Evolutionary conservation across 2,113 vertebrate species (phyloP).

Genomic region (Cichladusa arquata): DNA sequence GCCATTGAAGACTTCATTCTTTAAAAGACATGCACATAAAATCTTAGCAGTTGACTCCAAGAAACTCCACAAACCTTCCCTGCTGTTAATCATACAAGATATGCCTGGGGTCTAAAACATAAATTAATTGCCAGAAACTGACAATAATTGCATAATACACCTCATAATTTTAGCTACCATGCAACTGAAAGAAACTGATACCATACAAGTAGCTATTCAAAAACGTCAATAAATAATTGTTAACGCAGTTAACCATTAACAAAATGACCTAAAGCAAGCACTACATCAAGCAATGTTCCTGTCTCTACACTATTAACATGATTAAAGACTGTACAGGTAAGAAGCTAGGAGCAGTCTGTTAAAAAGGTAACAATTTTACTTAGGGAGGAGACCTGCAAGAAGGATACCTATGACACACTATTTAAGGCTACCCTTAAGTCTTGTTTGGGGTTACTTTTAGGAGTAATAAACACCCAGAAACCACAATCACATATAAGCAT

Average conservation of each 20-base stretch:
- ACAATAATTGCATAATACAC: neutral
- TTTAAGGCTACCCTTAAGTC: neutral
- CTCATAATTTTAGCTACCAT: neutral
- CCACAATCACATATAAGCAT: neutral
- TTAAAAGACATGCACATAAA: neutral
- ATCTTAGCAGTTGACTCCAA: neutral
- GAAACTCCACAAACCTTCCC: neutral
- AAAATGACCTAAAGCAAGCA: neutral
- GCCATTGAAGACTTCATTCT: neutral
- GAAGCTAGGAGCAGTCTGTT: neutral
- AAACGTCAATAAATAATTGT: neutral
- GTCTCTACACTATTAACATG: neutral
- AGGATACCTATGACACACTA: neutral
- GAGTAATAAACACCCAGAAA: neutral
- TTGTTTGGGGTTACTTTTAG: neutral
- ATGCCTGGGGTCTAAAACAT: neutral
- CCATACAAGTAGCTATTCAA: neutral
- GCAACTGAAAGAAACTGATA: neutral
- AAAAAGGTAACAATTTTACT: neutral
- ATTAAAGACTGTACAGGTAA: neutral
- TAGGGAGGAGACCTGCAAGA: neutral
- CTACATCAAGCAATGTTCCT: neutral
- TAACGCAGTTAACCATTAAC: constrained; percentile 11
- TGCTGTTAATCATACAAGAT: neutral
- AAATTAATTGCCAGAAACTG: neutral